phyloP scores from a whole-genome alignment of 53 echinoderm and acorn worm genomes.

The Holothuria leucospilota region DNA sequence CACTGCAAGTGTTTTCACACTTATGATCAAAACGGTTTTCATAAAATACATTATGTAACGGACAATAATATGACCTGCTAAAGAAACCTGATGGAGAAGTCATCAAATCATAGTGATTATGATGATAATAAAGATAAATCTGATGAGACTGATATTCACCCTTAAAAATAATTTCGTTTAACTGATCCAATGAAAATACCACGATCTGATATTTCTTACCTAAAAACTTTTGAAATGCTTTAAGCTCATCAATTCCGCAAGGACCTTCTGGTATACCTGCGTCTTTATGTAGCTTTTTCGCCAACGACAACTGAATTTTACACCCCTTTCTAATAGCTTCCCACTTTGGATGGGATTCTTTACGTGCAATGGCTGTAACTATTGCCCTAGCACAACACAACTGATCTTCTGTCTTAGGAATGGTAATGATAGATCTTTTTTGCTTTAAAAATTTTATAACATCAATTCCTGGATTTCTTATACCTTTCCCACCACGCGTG shows the following conservation, averaged over 20 bases:
- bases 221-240: background rate
- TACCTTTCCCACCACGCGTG: too few relatives aligned
- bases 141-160: background rate
- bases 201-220: background rate
- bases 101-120: too few relatives aligned
- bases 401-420: too few relatives aligned
- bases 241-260: too few relatives aligned
- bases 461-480: too few relatives aligned
- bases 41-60: background rate
- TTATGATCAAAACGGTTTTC: too few relatives aligned
- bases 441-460: background rate
- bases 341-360: too few relatives aligned
- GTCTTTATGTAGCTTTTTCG: too few relatives aligned
- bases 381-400: too few relatives aligned
- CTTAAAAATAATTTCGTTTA: background rate
- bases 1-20: conserved; percentile 13
- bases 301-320: background rate
- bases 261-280: too few relatives aligned
- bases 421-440: background rate
- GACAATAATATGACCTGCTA: background rate
- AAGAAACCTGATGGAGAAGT: background rate
- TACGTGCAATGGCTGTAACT: too few relatives aligned
- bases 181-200: background rate
- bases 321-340: too few relatives aligned
- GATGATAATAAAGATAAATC: background rate